Conservation (phyloP, 2,888 invertebrate species). For the Lumbricus terrestris region DNA sequence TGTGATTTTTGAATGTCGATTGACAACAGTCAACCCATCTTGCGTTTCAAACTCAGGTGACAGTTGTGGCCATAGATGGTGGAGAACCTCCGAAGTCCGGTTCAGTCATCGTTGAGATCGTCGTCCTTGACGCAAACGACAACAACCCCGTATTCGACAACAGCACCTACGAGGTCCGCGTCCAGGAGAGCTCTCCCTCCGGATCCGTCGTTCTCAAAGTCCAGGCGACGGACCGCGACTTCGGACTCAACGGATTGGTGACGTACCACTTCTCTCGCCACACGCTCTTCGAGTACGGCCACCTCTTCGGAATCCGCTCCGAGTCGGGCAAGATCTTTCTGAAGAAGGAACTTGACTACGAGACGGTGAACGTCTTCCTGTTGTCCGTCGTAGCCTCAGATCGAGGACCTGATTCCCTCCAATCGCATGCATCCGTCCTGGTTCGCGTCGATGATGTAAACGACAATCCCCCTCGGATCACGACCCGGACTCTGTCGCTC, state of each 20-base stretch:
- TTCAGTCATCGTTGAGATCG: slow-evolving; percentile 30
- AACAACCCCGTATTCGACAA: slow-evolving; percentile 37
- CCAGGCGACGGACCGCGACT: slow-evolving; percentile 36
- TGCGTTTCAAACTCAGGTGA: slow-evolving; percentile 63
- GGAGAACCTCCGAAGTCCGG: slow-evolving; percentile 65
- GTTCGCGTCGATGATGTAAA: slow-evolving; percentile 46
- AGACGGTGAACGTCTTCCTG: slow-evolving; percentile 29
- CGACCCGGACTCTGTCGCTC: slow-evolving; percentile 41
- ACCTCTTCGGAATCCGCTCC: slow-evolving; percentile 36
- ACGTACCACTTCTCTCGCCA: slow-evolving; percentile 33
- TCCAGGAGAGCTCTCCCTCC: slow-evolving; percentile 31
- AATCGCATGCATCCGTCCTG: slow-evolving; percentile 41
- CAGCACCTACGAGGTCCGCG: slow-evolving; percentile 33
- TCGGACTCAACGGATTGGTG: slow-evolving; percentile 37
- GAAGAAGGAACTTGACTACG: slow-evolving; percentile 35
- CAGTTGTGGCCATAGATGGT: slow-evolving; percentile 83
- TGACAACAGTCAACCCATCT: too few species aligned
- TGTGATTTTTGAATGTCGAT: background rate
- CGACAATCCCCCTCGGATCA: slow-evolving; percentile 47
- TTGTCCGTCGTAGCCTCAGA: slow-evolving; percentile 39
- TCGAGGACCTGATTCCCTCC: slow-evolving; percentile 41
- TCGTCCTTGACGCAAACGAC: slow-evolving; percentile 38
- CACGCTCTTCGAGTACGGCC: slow-evolving; percentile 35
- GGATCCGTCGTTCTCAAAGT: slow-evolving; percentile 31
- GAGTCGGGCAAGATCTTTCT: slow-evolving; percentile 36